Percentiles rank a stretch among this genome's conserved stretches.
Evolutionary conservation across 1,140 invertebrate species (phyloP).

Genomic region (Brachystomella parvula): DNA sequence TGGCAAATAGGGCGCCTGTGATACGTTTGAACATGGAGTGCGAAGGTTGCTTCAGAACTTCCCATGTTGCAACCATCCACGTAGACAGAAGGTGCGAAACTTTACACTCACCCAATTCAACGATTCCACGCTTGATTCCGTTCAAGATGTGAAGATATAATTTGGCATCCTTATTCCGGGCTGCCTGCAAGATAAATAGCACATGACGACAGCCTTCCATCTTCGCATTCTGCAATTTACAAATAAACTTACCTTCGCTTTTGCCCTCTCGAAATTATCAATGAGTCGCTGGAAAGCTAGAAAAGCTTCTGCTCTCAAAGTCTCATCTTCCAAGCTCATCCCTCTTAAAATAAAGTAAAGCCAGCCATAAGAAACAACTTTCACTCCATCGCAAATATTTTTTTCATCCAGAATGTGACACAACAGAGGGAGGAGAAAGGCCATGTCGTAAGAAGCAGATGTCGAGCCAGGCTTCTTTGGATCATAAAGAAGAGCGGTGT

Average conservation of each 20-base stretch:
- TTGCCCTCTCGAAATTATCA: constrained; percentile 26
- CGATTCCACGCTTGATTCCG: constrained; percentile 28
- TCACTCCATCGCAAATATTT: constrained; percentile 35
- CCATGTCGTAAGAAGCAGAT: constrained; percentile 30
- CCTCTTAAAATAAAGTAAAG: constrained; percentile 35
- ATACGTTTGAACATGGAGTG: constrained; percentile 32
- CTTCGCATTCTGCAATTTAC: not conserved
- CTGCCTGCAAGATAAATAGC: constrained; percentile 11
- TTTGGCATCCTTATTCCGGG: constrained; percentile 30
- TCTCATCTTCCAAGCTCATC: constrained; percentile 24
- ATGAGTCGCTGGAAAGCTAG: constrained; percentile 27
- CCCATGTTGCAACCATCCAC: constrained; percentile 33
- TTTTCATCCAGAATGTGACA: constrained; percentile 33
- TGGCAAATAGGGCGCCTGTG: constrained; percentile 33
- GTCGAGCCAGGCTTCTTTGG: not conserved
- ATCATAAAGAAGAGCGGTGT: constrained; percentile 33
- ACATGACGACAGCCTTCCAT: not conserved
- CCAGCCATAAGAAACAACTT: constrained; percentile 33
- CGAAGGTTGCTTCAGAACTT: constrained; percentile 29
- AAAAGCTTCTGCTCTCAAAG: constrained; percentile 26
- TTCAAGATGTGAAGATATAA: constrained; percentile 36
- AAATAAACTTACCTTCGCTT: constrained; percentile 18
- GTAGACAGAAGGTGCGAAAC: constrained; percentile 25
- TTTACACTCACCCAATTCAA: constrained; percentile 22
- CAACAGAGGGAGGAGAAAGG: constrained; percentile 34